Evolutionary conservation across 2,113 vertebrate genomes (phyloP).

Genomic region (Damaliscus lunatus): DNA sequence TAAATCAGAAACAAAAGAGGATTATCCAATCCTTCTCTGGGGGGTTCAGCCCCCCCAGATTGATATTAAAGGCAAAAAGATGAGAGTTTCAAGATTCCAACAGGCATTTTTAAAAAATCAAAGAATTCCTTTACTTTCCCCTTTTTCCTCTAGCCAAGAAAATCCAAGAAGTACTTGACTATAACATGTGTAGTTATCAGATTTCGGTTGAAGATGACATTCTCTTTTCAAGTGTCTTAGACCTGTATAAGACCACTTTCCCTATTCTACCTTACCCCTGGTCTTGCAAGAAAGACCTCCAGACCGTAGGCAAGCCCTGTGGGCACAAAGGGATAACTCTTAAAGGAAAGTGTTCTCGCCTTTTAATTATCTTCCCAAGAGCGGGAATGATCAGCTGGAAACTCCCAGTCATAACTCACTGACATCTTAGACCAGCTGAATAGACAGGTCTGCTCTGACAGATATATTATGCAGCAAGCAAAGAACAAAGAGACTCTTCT

Average conservation of each 20-base stretch:
- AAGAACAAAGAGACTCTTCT: slow-evolving; percentile 29
- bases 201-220: neutral
- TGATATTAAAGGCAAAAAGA: neutral
- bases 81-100: neutral
- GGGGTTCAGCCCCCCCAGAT: neutral
- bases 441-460: neutral
- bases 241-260: neutral
- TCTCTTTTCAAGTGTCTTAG: slow-evolving; percentile 15
- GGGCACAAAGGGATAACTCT: neutral
- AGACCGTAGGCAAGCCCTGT: neutral
- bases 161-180: neutral
- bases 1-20: neutral
- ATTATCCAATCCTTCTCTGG: neutral
- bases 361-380: neutral
- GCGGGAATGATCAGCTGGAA: neutral
- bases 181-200: neutral
- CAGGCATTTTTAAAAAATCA: neutral
- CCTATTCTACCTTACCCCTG: neutral
- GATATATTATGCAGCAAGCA: neutral
- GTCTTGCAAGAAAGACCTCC: neutral
- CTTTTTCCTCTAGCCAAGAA: neutral
- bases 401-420: neutral
- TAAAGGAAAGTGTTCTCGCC: neutral
- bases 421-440: neutral
- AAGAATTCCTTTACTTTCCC: neutral